Evolutionary conservation across 2,113 vertebrate species (phyloP), one percentile per base, ranked within the genome.

Genomic region (Ellobius talpinus): DNA sequence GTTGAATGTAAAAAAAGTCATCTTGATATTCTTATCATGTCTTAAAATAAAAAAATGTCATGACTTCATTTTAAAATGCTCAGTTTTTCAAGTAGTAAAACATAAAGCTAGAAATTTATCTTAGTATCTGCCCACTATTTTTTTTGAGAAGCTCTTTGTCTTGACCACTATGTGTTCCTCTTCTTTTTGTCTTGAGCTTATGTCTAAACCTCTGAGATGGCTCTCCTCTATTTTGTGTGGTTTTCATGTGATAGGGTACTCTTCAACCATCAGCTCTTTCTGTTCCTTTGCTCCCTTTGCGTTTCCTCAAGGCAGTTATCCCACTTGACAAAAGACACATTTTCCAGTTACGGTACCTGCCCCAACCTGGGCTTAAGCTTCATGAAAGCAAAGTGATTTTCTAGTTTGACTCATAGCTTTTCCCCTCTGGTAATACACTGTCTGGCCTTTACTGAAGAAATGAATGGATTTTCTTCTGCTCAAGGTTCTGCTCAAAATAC

Each of bases 371-470:
- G 52, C 73, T 72, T 76, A 76, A 68, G 29, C 70, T 94, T 93
- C 84, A 93, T 96, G 94, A 96, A 96, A 91, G n/a, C 63, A 63
- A 93, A 95, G 29, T 52, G 58, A 95, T 96, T 93, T 89, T 96
- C 89, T 94, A 12, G 55, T 95, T 87, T 95, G 97, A 96, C 96
- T 96, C 84, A 96, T 94, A 52, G 5, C 9, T 89, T 29, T 91
- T 78, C 21, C 70, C 2, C 82, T 94, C 52, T 55, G 45, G 39
- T 31, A 90, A 47, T 5, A 85, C 3, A 84, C 4, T 58, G 23
- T 33, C 77, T 82, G 63, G 9, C 19, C 21, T 92, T 94, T 92
- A 45, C 50, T 73, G 89, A 90, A 68, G 7, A 94, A 89, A 91
- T 92, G n/a, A 79, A 85, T 79, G 17, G 0, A 79, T 74, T 94